Evolutionary conservation across 1,140 invertebrate genomes (phyloP), one percentile per base, ranked within the genome.

Genomic region (Drepana arcuata): DNA sequence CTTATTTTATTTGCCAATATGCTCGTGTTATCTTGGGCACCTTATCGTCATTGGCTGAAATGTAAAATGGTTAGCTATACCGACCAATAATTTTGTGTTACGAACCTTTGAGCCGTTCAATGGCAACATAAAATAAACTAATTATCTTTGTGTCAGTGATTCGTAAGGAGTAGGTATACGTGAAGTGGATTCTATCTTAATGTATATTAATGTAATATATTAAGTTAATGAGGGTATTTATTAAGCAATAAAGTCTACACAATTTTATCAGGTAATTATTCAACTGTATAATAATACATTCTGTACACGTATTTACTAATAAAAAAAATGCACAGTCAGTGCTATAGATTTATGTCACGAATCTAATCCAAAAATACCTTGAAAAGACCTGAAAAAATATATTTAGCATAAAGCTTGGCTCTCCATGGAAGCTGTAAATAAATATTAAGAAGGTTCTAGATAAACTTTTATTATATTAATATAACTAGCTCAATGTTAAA

Each of bases 161-260:
- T 14, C 7, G 27, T 29, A 14, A 25, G 21, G 36, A 36, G 41
- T 36, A 34, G 41, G 35, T 33, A 41, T 34, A 34, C 32, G 41
- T 42, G 34, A 32, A 28, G 23, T 5, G 14, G 7, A 14, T 14
- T 9, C 9, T 25, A 13, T 23, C 2, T 16, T 31, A 16, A 16
- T 10, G 11, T 25, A n/a, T 25, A 34, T 25, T 43, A 43, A 32
- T 43, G 7, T 43, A 49, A 49, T 49, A n/a, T 43, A 39, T 27
- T 43, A 38, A 52, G 35, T 47, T 42, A 43, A 42, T 47, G 36
- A 33, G 23, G 32, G 16, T 18, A 29, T 37, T 36, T 47, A 40
- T 24, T 43, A 31, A 29, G 14, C 38, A 38, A 12, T 11, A 48
- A 29, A 16, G 15, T 41, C 18, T 2, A 16, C n/a, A 31, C 15